Conservation (phyloP, 2,888 invertebrate genomes). For the Drosophila picticornis region DNA sequence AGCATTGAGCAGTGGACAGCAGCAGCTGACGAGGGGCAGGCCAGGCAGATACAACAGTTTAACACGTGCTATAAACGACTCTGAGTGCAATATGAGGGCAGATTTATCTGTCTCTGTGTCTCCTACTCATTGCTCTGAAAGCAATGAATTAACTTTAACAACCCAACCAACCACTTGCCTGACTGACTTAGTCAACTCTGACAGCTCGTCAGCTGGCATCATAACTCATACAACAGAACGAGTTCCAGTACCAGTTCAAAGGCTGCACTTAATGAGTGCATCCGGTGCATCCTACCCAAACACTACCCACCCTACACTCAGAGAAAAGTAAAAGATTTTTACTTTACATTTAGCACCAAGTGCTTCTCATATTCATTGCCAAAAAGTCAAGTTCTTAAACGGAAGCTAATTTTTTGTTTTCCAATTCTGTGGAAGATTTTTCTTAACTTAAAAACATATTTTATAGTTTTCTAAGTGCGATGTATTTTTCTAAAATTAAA, state of each 20-base stretch:
- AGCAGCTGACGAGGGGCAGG: not conserved
- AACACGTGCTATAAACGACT: constrained; percentile 50
- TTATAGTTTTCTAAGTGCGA: not conserved
- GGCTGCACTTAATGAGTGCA: constrained; percentile 78
- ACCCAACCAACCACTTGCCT: constrained; percentile 48
- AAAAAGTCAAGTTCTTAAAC: not conserved
- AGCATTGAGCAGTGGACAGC: constrained; percentile 4
- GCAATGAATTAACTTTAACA: constrained; percentile 66
- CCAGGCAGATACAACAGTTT: constrained; percentile 11
- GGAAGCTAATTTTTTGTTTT: not conserved
- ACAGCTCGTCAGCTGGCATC: constrained; percentile 80
- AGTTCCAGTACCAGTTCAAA: constrained; percentile 42
- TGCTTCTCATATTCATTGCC: not conserved
- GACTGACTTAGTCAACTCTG: constrained; percentile 48
- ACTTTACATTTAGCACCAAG: not conserved
- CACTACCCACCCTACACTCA: constrained; percentile 7
- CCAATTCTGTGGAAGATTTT: not conserved
- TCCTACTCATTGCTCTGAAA: not conserved
- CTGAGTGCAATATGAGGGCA: constrained; percentile 45
- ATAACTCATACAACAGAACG: constrained; percentile 65
- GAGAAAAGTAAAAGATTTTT: not conserved
- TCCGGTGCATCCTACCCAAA: constrained; percentile 57
- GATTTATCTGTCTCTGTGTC: constrained; percentile 13
- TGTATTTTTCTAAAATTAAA: not conserved
- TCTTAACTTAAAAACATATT: not conserved